phyloP scores from a whole-genome alignment of 2,888 invertebrate genomes.

The Melanostoma mellinum region DNA sequence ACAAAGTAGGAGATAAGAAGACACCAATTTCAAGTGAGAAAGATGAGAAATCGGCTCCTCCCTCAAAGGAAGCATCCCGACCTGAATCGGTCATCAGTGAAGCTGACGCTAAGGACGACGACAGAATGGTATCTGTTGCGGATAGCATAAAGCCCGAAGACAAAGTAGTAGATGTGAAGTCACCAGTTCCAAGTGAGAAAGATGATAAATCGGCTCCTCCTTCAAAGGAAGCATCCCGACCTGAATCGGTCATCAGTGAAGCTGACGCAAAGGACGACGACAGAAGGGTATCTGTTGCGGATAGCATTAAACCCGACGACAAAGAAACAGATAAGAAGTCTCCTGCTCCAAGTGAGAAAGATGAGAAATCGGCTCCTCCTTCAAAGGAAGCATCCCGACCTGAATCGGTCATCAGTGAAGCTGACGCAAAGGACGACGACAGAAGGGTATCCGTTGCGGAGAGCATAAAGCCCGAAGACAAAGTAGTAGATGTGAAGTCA shows the following conservation, averaged over 20 bases:
- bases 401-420: too few relatives aligned
- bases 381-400: too few relatives aligned
- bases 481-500: too few relatives aligned
- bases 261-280: not conserved
- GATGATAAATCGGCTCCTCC: constrained; percentile 6
- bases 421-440: too few relatives aligned
- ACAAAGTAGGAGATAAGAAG: too few relatives aligned
- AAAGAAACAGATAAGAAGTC: too few relatives aligned
- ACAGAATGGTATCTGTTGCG: constrained; percentile 20
- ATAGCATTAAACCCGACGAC: too few relatives aligned
- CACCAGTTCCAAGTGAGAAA: constrained; percentile 6
- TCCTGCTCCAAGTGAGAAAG: too few relatives aligned
- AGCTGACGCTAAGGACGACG: not conserved
- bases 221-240: constrained; percentile 45
- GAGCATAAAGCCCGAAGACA: too few relatives aligned
- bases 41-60: constrained; percentile 44
- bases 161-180: not conserved
- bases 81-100: constrained; percentile 59
- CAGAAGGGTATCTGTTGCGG: too few relatives aligned
- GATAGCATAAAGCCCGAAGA: not conserved
- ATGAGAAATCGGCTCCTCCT: too few relatives aligned
- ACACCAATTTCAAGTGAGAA: not conserved
- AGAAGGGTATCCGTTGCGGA: too few relatives aligned
- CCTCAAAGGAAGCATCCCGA: constrained; percentile 66
- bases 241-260: constrained; percentile 41